Conservation (phyloP, 1,140 invertebrate genomes). For the Drosophila bifasciata region DNA sequence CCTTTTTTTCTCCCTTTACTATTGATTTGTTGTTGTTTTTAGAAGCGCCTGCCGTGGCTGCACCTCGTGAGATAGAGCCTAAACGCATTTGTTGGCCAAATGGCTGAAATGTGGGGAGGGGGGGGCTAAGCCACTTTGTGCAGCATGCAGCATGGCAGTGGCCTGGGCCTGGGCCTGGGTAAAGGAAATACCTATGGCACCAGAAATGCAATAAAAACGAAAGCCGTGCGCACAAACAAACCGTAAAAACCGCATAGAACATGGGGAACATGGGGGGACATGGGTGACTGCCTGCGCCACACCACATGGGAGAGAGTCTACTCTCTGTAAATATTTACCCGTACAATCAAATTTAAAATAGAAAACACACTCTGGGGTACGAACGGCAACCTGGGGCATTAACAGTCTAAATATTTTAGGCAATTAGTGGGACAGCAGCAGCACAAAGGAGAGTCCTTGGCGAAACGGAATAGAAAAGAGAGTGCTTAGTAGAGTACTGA, state of each 20-base stretch:
- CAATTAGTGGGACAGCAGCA: slow-evolving; percentile 58
- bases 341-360: slow-evolving; percentile 77
- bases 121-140: slow-evolving; percentile 73
- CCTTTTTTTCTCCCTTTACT: slow-evolving; percentile 71
- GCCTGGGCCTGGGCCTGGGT: background rate
- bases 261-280: slow-evolving; percentile 56
- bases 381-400: slow-evolving; percentile 54
- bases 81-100: slow-evolving; percentile 61
- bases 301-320: slow-evolving; percentile 4
- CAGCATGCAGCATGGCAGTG: slow-evolving; percentile 18
- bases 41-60: slow-evolving; percentile 18
- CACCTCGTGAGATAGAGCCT: slow-evolving; percentile 61
- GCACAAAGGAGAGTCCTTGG: slow-evolving; percentile 7
- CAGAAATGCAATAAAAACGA: slow-evolving; percentile 64
- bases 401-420: slow-evolving; percentile 79
- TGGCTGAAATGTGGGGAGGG: slow-evolving; percentile 35
- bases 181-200: slow-evolving; percentile 13
- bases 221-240: slow-evolving; percentile 69
- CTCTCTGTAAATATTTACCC: slow-evolving; percentile 69
- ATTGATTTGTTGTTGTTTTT: slow-evolving; percentile 63
- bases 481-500: slow-evolving; percentile 23
- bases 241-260: slow-evolving; percentile 74
- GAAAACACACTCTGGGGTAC: slow-evolving; percentile 28
- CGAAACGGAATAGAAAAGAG: background rate
- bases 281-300: slow-evolving; percentile 4